A percentile compares a stretch with the other conserved stretches of the same genome.
Conservation (phyloP, 1,140 invertebrate genomes). For the Triops cancriformis region DNA sequence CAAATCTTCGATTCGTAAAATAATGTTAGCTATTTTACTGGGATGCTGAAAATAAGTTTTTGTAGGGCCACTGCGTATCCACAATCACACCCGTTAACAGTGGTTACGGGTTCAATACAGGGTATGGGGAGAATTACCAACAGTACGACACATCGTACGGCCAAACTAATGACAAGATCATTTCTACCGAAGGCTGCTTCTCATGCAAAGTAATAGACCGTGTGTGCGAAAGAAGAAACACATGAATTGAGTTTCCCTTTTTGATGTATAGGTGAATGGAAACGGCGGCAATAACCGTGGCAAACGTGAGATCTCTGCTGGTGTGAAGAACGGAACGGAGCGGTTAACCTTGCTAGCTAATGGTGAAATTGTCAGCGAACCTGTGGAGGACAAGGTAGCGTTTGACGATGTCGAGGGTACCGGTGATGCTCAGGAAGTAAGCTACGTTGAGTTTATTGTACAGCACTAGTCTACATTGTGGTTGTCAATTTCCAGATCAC, state of each 20-base stretch:
- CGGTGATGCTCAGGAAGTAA: background rate
- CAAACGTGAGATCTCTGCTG: slow-evolving; percentile 27
- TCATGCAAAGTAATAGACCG: slow-evolving; percentile 61
- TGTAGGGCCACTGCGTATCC: slow-evolving; percentile 67
- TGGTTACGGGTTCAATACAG: background rate
- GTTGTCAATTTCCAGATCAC: slow-evolving; percentile 19
- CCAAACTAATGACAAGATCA: slow-evolving; percentile 55
- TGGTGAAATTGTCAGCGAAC: background rate
- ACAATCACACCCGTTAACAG: slow-evolving; percentile 53
- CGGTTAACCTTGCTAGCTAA: background rate
- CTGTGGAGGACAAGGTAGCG: background rate
- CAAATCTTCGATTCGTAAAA: background rate
- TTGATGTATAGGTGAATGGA: slow-evolving; percentile 35
- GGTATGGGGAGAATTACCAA: slow-evolving; percentile 41
- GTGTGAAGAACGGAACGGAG: slow-evolving; percentile 27
- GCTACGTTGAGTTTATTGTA: background rate
- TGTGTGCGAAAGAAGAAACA: background rate
- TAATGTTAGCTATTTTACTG: no score
- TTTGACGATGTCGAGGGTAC: background rate
- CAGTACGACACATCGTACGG: slow-evolving; percentile 43
- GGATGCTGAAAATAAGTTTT: slow-evolving; percentile 31
- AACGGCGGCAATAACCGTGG: slow-evolving; percentile 35
- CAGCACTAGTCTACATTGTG: background rate
- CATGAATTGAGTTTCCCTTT: slow-evolving; percentile 19
- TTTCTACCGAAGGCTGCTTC: slow-evolving; percentile 81